Conservation (phyloP, 2,113 vertebrate species). For the Aix galericulata region DNA sequence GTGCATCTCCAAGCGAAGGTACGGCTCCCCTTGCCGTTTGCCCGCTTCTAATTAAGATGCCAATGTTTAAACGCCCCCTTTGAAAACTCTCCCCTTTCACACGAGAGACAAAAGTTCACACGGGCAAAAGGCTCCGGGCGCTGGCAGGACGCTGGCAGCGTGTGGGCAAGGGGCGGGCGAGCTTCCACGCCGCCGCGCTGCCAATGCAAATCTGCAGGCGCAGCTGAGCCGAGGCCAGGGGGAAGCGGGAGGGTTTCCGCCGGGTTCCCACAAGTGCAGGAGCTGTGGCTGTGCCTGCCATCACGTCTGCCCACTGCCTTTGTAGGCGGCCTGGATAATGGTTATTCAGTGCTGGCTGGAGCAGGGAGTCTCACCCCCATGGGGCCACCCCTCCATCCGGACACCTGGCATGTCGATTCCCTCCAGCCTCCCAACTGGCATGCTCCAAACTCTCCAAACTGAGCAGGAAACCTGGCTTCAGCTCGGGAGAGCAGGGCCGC, state of each 20-base stretch:
- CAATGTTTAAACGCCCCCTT: not conserved
- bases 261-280: conserved; percentile 23
- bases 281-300: conserved; percentile 56
- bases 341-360: not conserved
- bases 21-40: not conserved
- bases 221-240: conserved; percentile 34
- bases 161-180: not conserved
- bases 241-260: conserved; percentile 7
- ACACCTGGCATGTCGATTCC: not conserved
- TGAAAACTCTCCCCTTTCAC: conserved; percentile 46
- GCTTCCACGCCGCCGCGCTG: not conserved
- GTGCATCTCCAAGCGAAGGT: not conserved
- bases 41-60: conserved; percentile 39
- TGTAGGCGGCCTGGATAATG: not conserved
- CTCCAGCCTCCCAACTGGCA: not conserved
- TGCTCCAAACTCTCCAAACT: not conserved
- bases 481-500: not conserved
- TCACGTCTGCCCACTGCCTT: conserved; percentile 58
- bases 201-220: conserved; percentile 42
- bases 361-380: accelerated
- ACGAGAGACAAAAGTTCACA: conserved; percentile 52
- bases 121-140: not conserved
- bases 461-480: not conserved
- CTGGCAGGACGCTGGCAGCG: conserved; percentile 43
- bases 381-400: not conserved